phyloP scores from a whole-genome alignment of 2,888 invertebrate species.

The Smittia aterrima region DNA sequence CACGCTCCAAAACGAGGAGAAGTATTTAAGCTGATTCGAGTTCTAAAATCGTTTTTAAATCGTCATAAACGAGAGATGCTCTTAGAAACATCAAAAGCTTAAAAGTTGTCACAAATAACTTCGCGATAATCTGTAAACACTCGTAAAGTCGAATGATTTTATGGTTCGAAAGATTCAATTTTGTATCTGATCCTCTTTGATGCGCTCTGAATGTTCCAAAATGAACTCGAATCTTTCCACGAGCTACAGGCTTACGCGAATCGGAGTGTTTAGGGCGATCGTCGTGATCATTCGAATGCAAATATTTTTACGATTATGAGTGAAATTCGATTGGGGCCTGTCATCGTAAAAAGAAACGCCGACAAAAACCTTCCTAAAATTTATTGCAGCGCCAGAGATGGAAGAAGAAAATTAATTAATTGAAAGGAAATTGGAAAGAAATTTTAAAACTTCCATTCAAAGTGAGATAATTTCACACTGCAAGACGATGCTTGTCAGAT shows the following conservation, averaged over 20 bases:
- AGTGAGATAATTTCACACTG: neutral
- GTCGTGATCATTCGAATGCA: slow-evolving; percentile 1
- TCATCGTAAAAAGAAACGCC: neutral
- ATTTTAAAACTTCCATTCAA: neutral
- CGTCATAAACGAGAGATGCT: neutral
- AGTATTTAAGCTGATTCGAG: neutral
- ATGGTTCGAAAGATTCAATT: too few relatives aligned
- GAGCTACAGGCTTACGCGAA: too few relatives aligned
- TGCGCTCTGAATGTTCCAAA: neutral
- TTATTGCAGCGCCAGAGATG: neutral
- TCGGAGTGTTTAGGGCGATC: too few relatives aligned
- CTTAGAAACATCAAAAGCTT: neutral
- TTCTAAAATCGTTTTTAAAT: neutral
- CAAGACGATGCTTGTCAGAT: neutral
- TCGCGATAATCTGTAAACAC: slow-evolving; percentile 2
- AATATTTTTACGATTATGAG: slow-evolving; percentile 8
- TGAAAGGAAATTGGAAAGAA: neutral
- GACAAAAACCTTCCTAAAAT: neutral
- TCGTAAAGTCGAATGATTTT: neutral
- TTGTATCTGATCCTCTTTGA: too few relatives aligned
- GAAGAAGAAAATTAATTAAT: slow-evolving; percentile 8
- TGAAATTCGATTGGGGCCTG: neutral
- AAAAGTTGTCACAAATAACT: neutral
- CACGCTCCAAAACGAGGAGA: neutral
- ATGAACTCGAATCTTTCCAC: too few relatives aligned